Percentiles rank a stretch among this genome's conserved stretches.
Evolutionary conservation across 2,113 vertebrate genomes (phyloP).

Genomic region (Gambusia holbrooki): DNA sequence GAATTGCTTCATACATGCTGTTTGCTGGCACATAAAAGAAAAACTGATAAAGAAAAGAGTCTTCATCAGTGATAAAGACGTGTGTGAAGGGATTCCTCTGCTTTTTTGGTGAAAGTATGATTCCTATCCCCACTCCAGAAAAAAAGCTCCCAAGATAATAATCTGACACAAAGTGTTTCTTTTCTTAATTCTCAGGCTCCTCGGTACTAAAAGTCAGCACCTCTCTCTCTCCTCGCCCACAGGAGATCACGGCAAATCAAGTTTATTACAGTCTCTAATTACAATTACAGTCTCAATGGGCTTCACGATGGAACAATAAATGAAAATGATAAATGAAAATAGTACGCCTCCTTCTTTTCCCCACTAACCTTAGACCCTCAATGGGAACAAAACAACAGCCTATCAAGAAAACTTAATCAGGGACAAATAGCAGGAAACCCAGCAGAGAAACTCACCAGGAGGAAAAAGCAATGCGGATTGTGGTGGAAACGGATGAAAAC

Average conservation of each 20-base stretch:
- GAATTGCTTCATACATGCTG: not conserved
- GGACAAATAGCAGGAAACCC: not conserved
- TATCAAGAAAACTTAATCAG: slow-evolving; percentile 45
- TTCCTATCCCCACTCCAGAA: not conserved
- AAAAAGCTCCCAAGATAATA: slow-evolving; percentile 1
- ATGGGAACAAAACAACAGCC: slow-evolving; percentile 23
- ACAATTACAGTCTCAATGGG: slow-evolving; percentile 65
- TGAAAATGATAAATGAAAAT: slow-evolving; percentile 69
- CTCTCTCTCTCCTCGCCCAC: slow-evolving; percentile 37
- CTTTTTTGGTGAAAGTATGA: not conserved
- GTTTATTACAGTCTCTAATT: slow-evolving; percentile 69
- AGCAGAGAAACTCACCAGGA: slow-evolving; percentile 15
- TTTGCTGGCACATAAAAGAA: slow-evolving; percentile 11
- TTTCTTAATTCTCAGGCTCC: slow-evolving; percentile 8
- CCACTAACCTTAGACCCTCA: slow-evolving; percentile 36
- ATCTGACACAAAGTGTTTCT: slow-evolving; percentile 7
- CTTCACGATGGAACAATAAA: slow-evolving; percentile 59
- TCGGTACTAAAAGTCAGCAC: slow-evolving; percentile 4
- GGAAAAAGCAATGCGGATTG: not conserved
- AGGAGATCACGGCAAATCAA: slow-evolving; percentile 65
- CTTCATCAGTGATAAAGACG: slow-evolving; percentile 4
- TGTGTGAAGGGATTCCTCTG: not conserved
- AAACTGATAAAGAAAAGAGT: slow-evolving; percentile 16
- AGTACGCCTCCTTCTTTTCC: slow-evolving; percentile 5
- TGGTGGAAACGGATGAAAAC: not conserved